phyloP scores from a whole-genome alignment of 1,140 invertebrate genomes.

The Dinothrombium tinctorium region DNA sequence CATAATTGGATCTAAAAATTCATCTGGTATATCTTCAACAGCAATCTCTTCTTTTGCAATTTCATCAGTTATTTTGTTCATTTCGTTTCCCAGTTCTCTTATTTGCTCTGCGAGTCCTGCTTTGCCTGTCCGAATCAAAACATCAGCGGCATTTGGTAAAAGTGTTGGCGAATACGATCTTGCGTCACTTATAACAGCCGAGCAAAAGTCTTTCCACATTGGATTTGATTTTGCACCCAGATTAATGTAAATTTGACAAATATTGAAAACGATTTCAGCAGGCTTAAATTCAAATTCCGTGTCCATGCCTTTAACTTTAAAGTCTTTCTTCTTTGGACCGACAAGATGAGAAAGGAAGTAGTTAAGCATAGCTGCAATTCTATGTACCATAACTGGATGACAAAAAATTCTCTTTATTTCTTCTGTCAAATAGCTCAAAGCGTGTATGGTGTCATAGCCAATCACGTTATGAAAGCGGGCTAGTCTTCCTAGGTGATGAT shows the following conservation, averaged over 20 bases:
- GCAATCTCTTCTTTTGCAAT: conserved; percentile 49
- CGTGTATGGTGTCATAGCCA: conserved; percentile 60
- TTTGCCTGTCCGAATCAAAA: conserved; percentile 49
- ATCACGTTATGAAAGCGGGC: conserved; percentile 80
- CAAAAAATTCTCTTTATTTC: conserved; percentile 63
- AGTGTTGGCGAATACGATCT: conserved; percentile 69
- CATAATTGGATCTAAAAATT: conserved; percentile 89
- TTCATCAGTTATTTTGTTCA: conserved; percentile 36
- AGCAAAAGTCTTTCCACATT: conserved; percentile 42
- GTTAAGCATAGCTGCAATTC: conserved; percentile 82
- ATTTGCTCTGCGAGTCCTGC: conserved; percentile 25
- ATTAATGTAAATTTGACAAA: conserved; percentile 74
- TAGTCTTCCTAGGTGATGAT: conserved; percentile 53
- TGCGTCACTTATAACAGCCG: conserved; percentile 68
- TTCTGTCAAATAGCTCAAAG: conserved; percentile 51
- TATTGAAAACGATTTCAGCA: conserved; percentile 58
- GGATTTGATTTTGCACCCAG: conserved; percentile 27
- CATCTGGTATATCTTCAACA: conserved; percentile 62
- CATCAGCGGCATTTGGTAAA: conserved; percentile 50
- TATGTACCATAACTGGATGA: conserved; percentile 69
- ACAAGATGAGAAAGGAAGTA: conserved; percentile 75
- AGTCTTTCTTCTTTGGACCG: conserved; percentile 26
- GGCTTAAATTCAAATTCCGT: conserved; percentile 72
- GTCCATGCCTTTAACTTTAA: conserved; percentile 48
- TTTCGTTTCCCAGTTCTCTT: conserved; percentile 10